phyloP scores from a whole-genome alignment of 2,888 invertebrate genomes.

The Rhagium mordax region DNA sequence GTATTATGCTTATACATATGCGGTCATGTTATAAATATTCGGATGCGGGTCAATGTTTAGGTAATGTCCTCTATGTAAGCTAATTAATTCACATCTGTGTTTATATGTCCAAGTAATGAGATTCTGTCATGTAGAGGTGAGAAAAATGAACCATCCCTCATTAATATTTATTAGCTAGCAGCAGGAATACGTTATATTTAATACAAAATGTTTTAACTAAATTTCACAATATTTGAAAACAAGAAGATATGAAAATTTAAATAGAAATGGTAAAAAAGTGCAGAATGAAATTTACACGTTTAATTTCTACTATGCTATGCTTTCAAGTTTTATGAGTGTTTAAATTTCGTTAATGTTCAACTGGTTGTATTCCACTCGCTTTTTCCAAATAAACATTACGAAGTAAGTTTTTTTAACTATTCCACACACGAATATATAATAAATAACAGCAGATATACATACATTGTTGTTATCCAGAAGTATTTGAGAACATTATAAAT shows the following conservation, averaged over 20 bases:
- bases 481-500: no score
- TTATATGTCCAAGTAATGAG: constrained; percentile 47
- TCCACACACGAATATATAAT: no score
- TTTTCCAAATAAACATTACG: no score
- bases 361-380: no score
- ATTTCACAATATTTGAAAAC: background rate
- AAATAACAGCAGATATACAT: no score
- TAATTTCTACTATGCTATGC: no score
- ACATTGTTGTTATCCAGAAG: no score
- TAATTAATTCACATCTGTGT: constrained; percentile 53
- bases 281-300: background rate
- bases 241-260: background rate
- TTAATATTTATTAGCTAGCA: constrained; percentile 47
- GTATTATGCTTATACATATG: constrained; percentile 10
- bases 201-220: background rate
- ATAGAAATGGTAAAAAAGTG: background rate
- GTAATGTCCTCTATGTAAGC: constrained; percentile 48
- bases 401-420: no score
- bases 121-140: constrained; percentile 39
- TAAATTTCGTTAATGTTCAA: no score
- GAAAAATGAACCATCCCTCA: constrained; percentile 46
- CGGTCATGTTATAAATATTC: constrained; percentile 5
- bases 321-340: no score
- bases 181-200: background rate
- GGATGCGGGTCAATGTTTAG: constrained; percentile 44